Base-by-base conservation (phyloP, 2,888 invertebrate species). In the Perdita meconis region DNA sequence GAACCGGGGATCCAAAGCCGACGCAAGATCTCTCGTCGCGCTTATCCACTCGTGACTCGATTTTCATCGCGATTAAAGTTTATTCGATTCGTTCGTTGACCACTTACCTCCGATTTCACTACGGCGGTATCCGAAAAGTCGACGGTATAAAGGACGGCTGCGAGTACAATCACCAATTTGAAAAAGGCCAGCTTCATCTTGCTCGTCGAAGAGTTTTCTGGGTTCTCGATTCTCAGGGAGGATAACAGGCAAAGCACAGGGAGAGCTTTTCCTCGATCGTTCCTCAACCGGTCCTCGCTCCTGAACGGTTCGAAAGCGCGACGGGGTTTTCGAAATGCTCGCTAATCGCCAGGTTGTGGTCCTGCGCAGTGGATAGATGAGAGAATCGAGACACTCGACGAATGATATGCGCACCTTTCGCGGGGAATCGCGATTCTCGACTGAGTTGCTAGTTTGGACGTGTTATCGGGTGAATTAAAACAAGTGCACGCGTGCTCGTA, bases 21-120 rank as follows among this genome's bases (percentile, higher is more conserved):
- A 3, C 1, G 1, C 26, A n/a, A 8, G n/a, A 68, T 55, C 44
- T 22, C 1, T 38, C 5, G 30, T 16, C 53, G 8, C 53, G 30
- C 24, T 5, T 6, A 16, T 8, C 36, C 16, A 19, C 19, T 1
- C 0, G 19, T 10, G 22, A 47, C 10, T 10, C 19, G 2, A 10
- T 19, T 2, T 22, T 47, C 3, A 10, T 22, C 19, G 6, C 6
- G 6, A 30, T 30, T 6, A 30, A 30, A 30, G 30, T 30, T n/a
- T n/a, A n/a, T n/a, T n/a, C n/a, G n/a, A n/a, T n/a, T n/a, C n/a
- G n/a, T n/a, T n/a, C n/a, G n/a, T n/a, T n/a, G n/a, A n/a, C 34
- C 40, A 12, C 75, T 78, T 66, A 78, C 78, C 77, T 77, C 78
- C 10, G 78, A 63, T 38, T 26, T 61, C 1, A 77, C 40, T 0